Evolutionary conservation across 2,797 vertebrate genomes (phyloP).

Genomic region (Ceryle rudis): DNA sequence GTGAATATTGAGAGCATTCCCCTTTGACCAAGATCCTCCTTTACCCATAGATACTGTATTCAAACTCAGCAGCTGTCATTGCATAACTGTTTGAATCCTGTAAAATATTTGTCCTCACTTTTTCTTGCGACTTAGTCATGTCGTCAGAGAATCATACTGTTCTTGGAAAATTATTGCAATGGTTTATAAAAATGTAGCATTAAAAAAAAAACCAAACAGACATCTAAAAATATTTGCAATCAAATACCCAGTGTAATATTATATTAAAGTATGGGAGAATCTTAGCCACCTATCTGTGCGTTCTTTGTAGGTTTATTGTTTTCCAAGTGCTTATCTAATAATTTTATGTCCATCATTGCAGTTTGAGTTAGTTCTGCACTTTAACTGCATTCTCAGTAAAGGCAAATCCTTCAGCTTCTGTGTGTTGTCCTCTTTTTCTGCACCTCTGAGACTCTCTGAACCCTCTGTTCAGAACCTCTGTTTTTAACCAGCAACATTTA

Average conservation of each 20-base stretch:
- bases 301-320: not conserved
- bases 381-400: not conserved
- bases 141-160: not conserved
- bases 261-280: not conserved
- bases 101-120: not conserved
- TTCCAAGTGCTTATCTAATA: not conserved
- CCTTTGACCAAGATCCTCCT: not conserved
- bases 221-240: not conserved
- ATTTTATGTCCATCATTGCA: not conserved
- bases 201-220: not conserved
- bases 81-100: not conserved
- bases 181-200: not conserved
- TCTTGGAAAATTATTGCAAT: not conserved
- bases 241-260: not conserved
- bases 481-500: not conserved
- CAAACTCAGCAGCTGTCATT: not conserved
- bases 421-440: not conserved
- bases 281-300: not conserved
- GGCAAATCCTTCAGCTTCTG: not conserved
- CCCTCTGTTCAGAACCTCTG: not conserved
- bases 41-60: not conserved
- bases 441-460: not conserved
- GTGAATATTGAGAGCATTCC: not conserved
- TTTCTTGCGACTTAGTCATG: not conserved
- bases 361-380: not conserved